Evolutionary conservation across 2,113 vertebrate genomes (phyloP), one percentile per base, ranked within the genome.

Genomic region (Pelvicachromis taeniatus): DNA sequence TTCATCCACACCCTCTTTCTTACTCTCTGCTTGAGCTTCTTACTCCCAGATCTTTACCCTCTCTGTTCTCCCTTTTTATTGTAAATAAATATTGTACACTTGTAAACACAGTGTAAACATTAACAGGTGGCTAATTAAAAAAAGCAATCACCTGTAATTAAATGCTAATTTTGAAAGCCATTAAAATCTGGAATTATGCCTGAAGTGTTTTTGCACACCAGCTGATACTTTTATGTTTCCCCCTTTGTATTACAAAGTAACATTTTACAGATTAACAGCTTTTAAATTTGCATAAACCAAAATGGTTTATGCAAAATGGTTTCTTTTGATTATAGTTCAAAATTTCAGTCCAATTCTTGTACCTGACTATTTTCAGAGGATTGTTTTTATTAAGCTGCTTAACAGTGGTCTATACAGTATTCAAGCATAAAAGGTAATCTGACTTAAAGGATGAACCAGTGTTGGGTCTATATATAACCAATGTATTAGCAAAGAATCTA

Each of bases 61-160:
- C 40, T 48, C 65, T 48, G 13, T 1, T 2, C 65, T 48, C 40
- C 16, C 23, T 75, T 1, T 31, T 75, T 31, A 50, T 26, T 26
- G 26, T 26, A 26, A 26, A 26, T 26, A 26, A 26, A 26, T 3
- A 26, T 26, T 26, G 26, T 26, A 26, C 26, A 26, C 3, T 26
- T 26, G 26, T 26, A 26, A 26, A 26, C 26, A 26, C 26, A 26
- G 81, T 48, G 77, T 87, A 85, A 90, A 91, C 88, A 75, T 52
- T 45, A 78, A 45, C 88, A 87, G 58, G 59, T 33, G 82, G 59
- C 53, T 63, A 54, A 91, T 88, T n/a, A n/a, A 26, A 88, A 84
- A 84, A 85, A 40, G 16, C 31, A 58, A 59, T 75, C 21, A 75
- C 14, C 56, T 38, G 31, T 50, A 31, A 73, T 50, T 29, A 81